Evolutionary conservation across 2,113 vertebrate genomes (phyloP).

Genomic region (Nicator chloris): DNA sequence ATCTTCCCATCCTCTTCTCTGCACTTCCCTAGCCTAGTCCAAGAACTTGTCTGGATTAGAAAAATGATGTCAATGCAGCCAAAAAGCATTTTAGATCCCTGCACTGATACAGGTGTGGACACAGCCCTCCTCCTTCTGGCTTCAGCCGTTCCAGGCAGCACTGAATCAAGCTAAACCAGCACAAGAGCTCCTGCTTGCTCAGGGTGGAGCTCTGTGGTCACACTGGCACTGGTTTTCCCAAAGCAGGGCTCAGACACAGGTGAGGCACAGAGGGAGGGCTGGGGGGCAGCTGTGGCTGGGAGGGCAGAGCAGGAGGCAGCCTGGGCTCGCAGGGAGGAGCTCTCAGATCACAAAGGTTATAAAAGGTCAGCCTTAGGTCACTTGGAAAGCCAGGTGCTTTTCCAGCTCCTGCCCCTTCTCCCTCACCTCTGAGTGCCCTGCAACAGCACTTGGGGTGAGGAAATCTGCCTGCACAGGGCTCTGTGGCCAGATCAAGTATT

Average conservation of each 20-base stretch:
- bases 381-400: not conserved
- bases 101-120: not conserved
- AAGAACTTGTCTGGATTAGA: not conserved
- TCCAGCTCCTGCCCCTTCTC: not conserved
- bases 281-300: too few species aligned
- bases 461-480: not conserved
- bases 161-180: not conserved
- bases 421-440: not conserved
- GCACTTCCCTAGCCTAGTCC: not conserved
- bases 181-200: not conserved
- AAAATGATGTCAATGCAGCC: not conserved
- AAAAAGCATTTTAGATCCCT: not conserved
- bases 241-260: not conserved
- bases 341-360: not conserved
- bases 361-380: not conserved
- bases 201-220: too few species aligned
- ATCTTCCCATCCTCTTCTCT: not conserved
- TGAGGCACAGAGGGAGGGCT: not conserved
- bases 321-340: not conserved
- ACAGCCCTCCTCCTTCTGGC: not conserved
- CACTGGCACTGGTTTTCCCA: not conserved
- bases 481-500: not conserved
- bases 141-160: not conserved
- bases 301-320: not conserved
- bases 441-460: rapidly evolving